A percentile compares a stretch with the other conserved stretches of the same genome.
Evolutionary conservation across 1,140 invertebrate species (phyloP).

Genomic region (Habropoda laboriosa): DNA sequence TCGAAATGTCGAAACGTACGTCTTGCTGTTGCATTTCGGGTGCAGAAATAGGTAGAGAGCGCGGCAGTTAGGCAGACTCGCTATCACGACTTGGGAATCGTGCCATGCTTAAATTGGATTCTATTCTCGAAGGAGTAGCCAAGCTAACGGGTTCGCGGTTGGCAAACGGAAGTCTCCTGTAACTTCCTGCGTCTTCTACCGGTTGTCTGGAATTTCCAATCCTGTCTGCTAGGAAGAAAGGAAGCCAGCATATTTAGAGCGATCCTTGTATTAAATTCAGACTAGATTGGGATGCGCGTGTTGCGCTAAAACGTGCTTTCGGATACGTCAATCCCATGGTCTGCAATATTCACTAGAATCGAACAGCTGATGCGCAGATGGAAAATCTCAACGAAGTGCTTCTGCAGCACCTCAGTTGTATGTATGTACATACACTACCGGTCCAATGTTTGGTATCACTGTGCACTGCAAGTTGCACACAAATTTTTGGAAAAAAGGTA

Average conservation of each 20-base stretch:
- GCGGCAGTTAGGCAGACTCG: conserved; percentile 40
- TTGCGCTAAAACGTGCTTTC: background rate
- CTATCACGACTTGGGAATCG: conserved; percentile 67
- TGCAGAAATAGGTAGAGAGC: conserved; percentile 31
- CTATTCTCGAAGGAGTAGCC: conserved; percentile 64
- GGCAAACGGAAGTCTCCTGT: conserved; percentile 66
- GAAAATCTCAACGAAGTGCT: background rate
- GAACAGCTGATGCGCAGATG: background rate
- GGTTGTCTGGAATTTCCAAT: conserved; percentile 69
- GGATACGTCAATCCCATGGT: background rate
- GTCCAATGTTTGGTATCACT: no score
- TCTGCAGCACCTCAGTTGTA: no score
- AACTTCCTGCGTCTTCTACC: conserved; percentile 57
- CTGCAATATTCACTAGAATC: background rate
- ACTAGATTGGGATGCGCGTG: conserved; percentile 1
- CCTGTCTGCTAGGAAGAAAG: conserved; percentile 51
- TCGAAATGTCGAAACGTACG: conserved; percentile 1
- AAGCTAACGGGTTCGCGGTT: conserved; percentile 59
- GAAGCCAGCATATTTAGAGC: conserved; percentile 66
- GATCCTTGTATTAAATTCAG: conserved; percentile 61
- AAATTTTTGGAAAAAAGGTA: no score
- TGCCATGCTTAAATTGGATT: conserved; percentile 72
- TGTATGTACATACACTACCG: no score
- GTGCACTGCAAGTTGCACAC: no score
- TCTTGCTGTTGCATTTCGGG: conserved; percentile 12